Conservation (phyloP, 2,888 invertebrate species). For the Fissipunctia ypsillon region DNA sequence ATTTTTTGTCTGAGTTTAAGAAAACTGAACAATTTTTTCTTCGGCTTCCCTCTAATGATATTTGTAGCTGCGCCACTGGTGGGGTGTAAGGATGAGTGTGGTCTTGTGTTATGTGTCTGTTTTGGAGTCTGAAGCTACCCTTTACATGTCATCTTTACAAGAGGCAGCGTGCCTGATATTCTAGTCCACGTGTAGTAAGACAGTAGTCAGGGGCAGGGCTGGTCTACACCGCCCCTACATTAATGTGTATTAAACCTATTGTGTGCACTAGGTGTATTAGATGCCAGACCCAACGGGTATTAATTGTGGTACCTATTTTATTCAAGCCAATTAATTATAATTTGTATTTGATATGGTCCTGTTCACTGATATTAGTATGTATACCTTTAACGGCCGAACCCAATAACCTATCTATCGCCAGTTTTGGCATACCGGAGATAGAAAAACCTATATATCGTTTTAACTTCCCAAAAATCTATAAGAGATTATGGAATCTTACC, state of each 20-base stretch:
- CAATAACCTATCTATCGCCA: too few species aligned
- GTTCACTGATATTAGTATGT: slow-evolving; percentile 20
- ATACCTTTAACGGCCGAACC: too few species aligned
- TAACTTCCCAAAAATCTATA: too few species aligned
- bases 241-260: not conserved
- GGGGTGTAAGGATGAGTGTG: not conserved
- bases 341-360: slow-evolving; percentile 8
- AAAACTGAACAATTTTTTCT: too few species aligned
- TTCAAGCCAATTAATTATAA: slow-evolving; percentile 12
- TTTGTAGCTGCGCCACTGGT: too few species aligned
- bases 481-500: too few species aligned
- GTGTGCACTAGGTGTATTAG: slow-evolving; percentile 1
- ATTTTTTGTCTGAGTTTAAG: too few species aligned
- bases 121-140: not conserved
- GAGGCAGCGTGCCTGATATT: not conserved
- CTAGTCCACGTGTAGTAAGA: slow-evolving; percentile 28
- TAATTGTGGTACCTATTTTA: slow-evolving; percentile 10
- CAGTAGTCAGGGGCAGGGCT: slow-evolving; percentile 37
- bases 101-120: not conserved
- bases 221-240: not conserved
- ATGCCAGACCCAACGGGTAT: not conserved
- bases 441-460: too few species aligned
- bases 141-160: not conserved
- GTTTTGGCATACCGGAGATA: too few species aligned
- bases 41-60: too few species aligned